Evolutionary conservation across 2,888 invertebrate species (phyloP), one percentile per base, ranked within the genome.

Genomic region (Tridacna gigas): DNA sequence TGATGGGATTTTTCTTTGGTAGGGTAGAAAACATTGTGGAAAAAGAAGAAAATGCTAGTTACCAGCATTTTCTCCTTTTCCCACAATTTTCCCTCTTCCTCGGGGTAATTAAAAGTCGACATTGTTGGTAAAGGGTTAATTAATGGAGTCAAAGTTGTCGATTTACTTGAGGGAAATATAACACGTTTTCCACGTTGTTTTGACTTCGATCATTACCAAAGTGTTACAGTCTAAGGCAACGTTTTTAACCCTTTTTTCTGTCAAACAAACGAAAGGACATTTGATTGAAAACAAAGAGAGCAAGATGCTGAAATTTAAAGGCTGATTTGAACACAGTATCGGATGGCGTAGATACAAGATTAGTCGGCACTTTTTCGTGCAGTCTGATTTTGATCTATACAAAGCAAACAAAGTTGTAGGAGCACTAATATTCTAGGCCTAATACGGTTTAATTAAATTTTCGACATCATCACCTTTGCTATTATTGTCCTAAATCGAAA

Each of bases 401-500:
- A 2, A 7, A 37, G 37, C 2, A 37, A 4, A 37, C 37, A 37
- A 7, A 4, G 2, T 37, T 37, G 37, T 7, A 37, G 37, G 7
- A 4, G 2, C 37, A 37, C 37, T 7, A 37, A 37, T 37, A 37
- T 37, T 37, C 37, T 37, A 2, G 37, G 37, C 37, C 2, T 7
- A 37, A 2, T 37, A 37, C 37, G 37, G 7, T 37, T 65, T 69
- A 71, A 71, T 71, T 71, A 71, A 51, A 71, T 71, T 71, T 51
- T 9, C 22, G 11, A 47, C 25, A 25, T 71, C 26, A 51, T 25
- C 71, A 26, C 71, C 71, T 26, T 9, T 28, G 13, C 51, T n/a
- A 71, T 51, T 51, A 48, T 71, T 7, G 25, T 5, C 20, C 51
- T 51, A 71, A 71, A 48, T 71, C 51, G 71, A 71, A 71, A 71